Base-by-base conservation (phyloP, 2,888 invertebrate species). In the Plebejus melissa region DNA sequence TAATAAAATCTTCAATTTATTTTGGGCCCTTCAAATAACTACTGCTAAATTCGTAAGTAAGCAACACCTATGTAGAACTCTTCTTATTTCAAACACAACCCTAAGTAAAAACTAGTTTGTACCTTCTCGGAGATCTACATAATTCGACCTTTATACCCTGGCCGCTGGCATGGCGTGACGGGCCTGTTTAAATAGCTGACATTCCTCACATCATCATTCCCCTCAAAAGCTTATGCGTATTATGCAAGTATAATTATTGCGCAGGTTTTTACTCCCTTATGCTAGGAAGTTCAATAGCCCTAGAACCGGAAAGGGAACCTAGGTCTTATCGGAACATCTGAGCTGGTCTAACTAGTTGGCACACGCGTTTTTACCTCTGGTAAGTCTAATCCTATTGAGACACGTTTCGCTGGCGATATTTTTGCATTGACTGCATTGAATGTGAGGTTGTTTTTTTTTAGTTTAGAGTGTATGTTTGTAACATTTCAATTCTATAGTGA, bases 181-280 rank as follows among this genome's bases (percentile, higher is more conserved):
- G 9, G 46, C 41, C 38, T 36, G 57, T 74, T n/a, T 60, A 60
- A 60, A 60, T 60, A 36, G 65, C 32, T 22, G 6, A 65, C 60
- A 65, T 36, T 36, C 65, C 32, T 65, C 16, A 6, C 58, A 58
- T n/a, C 58, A 36, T 28, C 65, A 28, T 28, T 74, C 65, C 28
- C 65, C 36, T 32, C 65, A 36, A 65, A 65, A 65, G 32, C 28
- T 32, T 5, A 22, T 22, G 22, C 22, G 13, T 65, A 22, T 83
- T 82, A 81, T 80, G 78, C 80, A 84, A 85, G 83, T 85, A 87
- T 87, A 89, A 92, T 92, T 93, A 92, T 92, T 93, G 91, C 90
- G 90, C 93, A 93, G 91, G 90, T 90, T 82, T 82, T 86, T 86
- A 91, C 89, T 89, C 89, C 88, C 88, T 90, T 88, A 89, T 87